phyloP scores from a whole-genome alignment of 2,888 invertebrate genomes.

The Cabera pusaria region DNA sequence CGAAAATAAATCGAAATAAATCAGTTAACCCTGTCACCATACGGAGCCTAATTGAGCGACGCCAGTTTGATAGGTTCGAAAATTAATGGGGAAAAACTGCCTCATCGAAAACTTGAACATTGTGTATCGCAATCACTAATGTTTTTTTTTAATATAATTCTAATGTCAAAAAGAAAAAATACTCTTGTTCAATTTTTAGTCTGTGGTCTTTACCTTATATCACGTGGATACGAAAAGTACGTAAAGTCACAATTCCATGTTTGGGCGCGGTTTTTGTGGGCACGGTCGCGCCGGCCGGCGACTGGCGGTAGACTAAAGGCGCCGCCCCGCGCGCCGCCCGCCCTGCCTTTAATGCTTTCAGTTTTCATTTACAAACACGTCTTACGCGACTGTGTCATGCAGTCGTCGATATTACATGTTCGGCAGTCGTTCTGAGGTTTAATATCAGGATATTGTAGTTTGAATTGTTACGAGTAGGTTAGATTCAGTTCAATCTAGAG shows the following conservation, averaged over 20 bases:
- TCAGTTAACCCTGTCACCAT: conserved; percentile 25
- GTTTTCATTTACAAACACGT: conserved; percentile 50
- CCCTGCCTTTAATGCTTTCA: too few relatives aligned
- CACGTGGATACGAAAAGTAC: conserved; percentile 36
- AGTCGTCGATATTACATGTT: conserved; percentile 41
- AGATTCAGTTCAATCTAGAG: too few relatives aligned
- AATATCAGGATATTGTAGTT: too few relatives aligned
- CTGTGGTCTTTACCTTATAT: conserved; percentile 46
- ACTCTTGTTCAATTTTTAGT: too few relatives aligned
- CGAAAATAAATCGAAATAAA: conserved; percentile 26
- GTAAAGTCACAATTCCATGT: conserved; percentile 44
- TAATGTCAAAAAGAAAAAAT: too few relatives aligned
- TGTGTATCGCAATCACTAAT: background rate
- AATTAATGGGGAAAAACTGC: conserved; percentile 12
- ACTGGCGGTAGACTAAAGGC: conserved; percentile 64
- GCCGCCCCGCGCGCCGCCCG: conserved; percentile 43
- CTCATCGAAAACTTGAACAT: background rate
- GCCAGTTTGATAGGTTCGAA: conserved; percentile 19
- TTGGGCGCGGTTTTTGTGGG: conserved; percentile 30
- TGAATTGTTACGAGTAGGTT: too few relatives aligned
- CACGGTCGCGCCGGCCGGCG: conserved; percentile 62
- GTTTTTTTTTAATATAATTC: too few relatives aligned
- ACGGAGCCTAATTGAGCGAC: conserved; percentile 22
- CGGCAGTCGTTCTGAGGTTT: too few relatives aligned
- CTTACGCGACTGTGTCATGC: conserved; percentile 44